Percentiles rank a stretch among this genome's conserved stretches.
phyloP scores from a whole-genome alignment of 2,888 invertebrate genomes.

The Polietes domitor region DNA sequence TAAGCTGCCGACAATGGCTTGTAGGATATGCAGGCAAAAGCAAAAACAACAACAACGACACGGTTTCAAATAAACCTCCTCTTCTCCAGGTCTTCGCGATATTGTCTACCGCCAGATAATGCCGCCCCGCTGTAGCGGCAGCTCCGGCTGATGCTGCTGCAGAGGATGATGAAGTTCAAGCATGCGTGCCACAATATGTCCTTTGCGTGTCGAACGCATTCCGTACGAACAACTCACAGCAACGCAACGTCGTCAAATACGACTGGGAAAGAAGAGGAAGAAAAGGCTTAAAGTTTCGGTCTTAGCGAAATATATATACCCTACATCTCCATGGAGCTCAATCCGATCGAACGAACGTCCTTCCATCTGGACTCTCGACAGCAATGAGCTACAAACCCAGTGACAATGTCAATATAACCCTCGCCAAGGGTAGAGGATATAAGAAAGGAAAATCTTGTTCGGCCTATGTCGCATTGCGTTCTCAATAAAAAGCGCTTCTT shows the following conservation, averaged over 20 bases:
- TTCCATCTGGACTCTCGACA: not conserved
- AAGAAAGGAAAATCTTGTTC: slow-evolving; percentile 2
- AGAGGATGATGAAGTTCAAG: slow-evolving; percentile 47
- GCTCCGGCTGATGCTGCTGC: slow-evolving; percentile 34
- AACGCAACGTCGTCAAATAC: not conserved
- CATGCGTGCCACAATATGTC: slow-evolving; percentile 58
- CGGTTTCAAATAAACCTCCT: not conserved
- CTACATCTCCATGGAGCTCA: not conserved
- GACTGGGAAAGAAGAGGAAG: not conserved
- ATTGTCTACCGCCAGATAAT: not conserved
- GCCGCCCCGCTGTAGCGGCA: not conserved
- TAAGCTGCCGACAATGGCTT: slow-evolving; percentile 70
- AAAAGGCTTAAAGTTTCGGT: slow-evolving; percentile 8
- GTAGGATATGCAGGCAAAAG: not conserved
- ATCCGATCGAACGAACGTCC: not conserved
- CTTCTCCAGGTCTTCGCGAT: not conserved
- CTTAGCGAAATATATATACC: slow-evolving; percentile 24
- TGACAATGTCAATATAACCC: no score
- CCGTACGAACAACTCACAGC: not conserved
- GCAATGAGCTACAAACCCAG: no score
- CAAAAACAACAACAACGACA: not conserved
- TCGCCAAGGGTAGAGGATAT: no score
- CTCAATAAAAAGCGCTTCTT: not conserved
- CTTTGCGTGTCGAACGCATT: slow-evolving; percentile 60
- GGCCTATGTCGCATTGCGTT: not conserved